Evolutionary conservation across 2,113 vertebrate species (phyloP), one percentile per base, ranked within the genome.

Genomic region (Xyrauchen texanus): DNA sequence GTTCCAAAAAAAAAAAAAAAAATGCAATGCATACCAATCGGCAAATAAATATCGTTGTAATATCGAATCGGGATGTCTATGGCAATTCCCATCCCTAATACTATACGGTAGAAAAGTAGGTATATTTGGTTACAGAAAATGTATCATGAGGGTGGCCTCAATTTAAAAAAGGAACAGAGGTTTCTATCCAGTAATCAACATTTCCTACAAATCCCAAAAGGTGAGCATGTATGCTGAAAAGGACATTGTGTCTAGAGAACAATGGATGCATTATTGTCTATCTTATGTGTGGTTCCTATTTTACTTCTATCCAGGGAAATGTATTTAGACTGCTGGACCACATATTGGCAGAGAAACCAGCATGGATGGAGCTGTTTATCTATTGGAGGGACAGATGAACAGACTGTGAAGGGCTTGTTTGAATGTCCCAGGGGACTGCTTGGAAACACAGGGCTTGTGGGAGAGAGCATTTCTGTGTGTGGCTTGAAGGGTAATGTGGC

Each of bases 341-440:
- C 62, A 44, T 45, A 66, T 46, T 4, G 55, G 34, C 42, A 45
- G 44, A 45, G 46, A 44, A 12, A 42, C 13, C 63, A 49, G 65
- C 4, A 10, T 53, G 82, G 79, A 65, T 70, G 16, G 5, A 69
- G 21, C 73, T 68, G 78, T 74, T 78, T 78, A 81, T 65, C 75
- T 73, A 47, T 16, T 6, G 3, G 62, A 80, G 51, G 74, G 49
- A 79, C 57, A 82, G 68, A 85, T 78, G 60, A 79, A 75, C 77
- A 75, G 65, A 83, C 77, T 76, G 79, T 80, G 78, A 79, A 74
- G 63, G 61, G 49, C 51, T 82, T 85, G 77, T 82, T 68, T 80
- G 64, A 42, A 57, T 10, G 21, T 74, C 61, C 68, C 15, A 65
- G 65, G 68, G 77, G 58, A 52, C 12, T 63, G 63, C 21, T 34